These are phyloP conservation scores for Pollenia labialis DNA, from an alignment of 2,888 invertebrate genomes.

Conservation along the genomic window DNA sequence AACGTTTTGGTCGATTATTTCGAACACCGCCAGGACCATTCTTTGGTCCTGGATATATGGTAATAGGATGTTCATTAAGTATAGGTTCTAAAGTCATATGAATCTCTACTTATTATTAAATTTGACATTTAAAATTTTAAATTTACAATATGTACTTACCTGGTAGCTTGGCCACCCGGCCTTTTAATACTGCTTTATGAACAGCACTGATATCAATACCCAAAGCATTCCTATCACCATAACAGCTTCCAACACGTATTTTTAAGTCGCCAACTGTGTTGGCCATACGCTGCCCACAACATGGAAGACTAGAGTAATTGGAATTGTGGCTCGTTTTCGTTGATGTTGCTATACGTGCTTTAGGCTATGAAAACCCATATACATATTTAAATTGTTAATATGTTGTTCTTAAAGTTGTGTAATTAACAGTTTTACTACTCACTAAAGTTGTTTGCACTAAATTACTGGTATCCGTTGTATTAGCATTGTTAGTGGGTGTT, in stretches of 20 bases:
- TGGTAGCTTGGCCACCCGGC: conserved; percentile 83
- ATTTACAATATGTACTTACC: conserved; percentile 74
- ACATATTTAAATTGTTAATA: neutral
- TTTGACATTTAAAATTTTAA: neutral
- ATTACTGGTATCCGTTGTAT: conserved; percentile 63
- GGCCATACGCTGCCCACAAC: conserved; percentile 79
- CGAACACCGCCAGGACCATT: conserved; percentile 78
- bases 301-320: conserved; percentile 84
- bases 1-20: conserved; percentile 75
- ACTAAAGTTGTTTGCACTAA: conserved; percentile 77
- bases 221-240: conserved; percentile 82
- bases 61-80: conserved; percentile 87
- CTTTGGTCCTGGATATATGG: conserved; percentile 86
- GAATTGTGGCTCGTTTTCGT: conserved; percentile 81
- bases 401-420: neutral
- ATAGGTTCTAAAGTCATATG: conserved; percentile 80
- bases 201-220: conserved; percentile 84
- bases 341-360: conserved; percentile 79
- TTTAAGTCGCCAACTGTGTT: conserved; percentile 73
- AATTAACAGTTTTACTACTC: conserved; percentile 35
- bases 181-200: conserved; percentile 84
- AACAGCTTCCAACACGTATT: conserved; percentile 80
- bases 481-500: conserved; percentile 70
- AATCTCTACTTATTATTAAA: conserved; percentile 31
- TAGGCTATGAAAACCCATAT: conserved; percentile 79